Percentiles rank a stretch among this genome's conserved stretches.
phyloP scores from a whole-genome alignment of 2,797 vertebrate species.

The Oophaga sylvatica region DNA sequence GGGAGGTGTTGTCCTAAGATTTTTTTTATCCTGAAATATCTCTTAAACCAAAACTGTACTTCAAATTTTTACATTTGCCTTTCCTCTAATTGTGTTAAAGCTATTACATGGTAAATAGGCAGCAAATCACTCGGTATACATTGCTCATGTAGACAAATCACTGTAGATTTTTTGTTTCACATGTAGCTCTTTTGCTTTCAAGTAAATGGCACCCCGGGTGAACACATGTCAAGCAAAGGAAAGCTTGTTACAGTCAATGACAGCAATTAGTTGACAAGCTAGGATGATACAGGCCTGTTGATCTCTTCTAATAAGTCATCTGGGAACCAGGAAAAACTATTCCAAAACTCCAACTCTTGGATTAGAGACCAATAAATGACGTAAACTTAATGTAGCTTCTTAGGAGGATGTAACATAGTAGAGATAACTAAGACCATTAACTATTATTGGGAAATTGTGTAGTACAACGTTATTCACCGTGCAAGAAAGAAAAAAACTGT shows the following conservation, averaged over 20 bases:
- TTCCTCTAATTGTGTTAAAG: background rate
- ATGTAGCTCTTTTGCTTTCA: conserved; percentile 46
- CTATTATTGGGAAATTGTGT: background rate
- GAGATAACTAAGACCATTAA: background rate
- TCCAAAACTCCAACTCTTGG: conserved; percentile 22
- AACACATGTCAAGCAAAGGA: conserved; percentile 59
- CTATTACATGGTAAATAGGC: background rate
- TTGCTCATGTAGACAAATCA: conserved; percentile 44
- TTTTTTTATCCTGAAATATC: too few species aligned
- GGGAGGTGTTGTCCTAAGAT: too few species aligned
- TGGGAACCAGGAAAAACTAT: conserved; percentile 57
- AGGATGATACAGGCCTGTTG: conserved; percentile 55
- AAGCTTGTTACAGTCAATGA: conserved; percentile 59
- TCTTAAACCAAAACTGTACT: background rate
- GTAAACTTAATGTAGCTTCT: conserved; percentile 42
- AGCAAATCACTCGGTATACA: conserved; percentile 5
- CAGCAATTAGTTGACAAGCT: conserved; percentile 60
- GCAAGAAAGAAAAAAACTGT: too few species aligned
- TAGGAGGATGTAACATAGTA: background rate
- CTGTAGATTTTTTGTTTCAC: conserved; percentile 25
- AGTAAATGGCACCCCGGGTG: conserved; percentile 56
- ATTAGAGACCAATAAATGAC: conserved; percentile 53
- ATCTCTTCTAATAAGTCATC: conserved; percentile 60
- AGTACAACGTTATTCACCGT: background rate
- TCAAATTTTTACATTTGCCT: background rate